Percentiles rank a stretch among this genome's conserved stretches.
phyloP scores from a whole-genome alignment of 2,797 vertebrate genomes.

The Hylomyscus alleni region DNA sequence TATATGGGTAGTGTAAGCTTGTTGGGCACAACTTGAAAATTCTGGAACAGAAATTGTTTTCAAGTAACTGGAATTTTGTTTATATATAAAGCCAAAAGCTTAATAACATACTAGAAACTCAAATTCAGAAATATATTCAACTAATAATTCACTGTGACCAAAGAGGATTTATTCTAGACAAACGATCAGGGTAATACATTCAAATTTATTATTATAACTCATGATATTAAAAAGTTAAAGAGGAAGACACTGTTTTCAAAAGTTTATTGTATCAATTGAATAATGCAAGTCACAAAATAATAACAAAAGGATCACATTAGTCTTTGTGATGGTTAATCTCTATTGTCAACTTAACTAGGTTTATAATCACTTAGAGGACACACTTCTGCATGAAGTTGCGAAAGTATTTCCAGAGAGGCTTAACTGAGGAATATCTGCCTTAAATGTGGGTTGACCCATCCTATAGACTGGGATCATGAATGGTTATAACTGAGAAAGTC shows the following conservation, averaged over 20 bases:
- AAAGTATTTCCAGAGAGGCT: not conserved
- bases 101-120: constrained; percentile 71
- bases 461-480: not conserved
- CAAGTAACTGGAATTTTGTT: constrained; percentile 58
- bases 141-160: constrained; percentile 72
- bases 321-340: constrained; percentile 1
- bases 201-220: constrained; percentile 61
- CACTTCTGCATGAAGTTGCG: not conserved
- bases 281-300: not conserved
- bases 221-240: constrained; percentile 48
- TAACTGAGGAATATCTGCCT: not conserved
- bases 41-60: not conserved
- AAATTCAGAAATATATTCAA: constrained; percentile 63
- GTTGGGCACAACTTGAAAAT: constrained; percentile 20
- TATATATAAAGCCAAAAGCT: constrained; percentile 50
- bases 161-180: constrained; percentile 66
- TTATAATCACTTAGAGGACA: not conserved
- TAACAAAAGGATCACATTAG: not conserved
- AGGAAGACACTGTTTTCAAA: constrained; percentile 38
- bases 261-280: constrained; percentile 13
- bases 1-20: not conserved
- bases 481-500: not conserved
- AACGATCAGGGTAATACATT: not conserved
- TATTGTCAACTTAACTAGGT: not conserved
- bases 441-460: not conserved